A percentile compares a stretch with the other conserved stretches of the same genome.
Conservation (phyloP, 2,113 vertebrate genomes). For the Zosterops japonicus region DNA sequence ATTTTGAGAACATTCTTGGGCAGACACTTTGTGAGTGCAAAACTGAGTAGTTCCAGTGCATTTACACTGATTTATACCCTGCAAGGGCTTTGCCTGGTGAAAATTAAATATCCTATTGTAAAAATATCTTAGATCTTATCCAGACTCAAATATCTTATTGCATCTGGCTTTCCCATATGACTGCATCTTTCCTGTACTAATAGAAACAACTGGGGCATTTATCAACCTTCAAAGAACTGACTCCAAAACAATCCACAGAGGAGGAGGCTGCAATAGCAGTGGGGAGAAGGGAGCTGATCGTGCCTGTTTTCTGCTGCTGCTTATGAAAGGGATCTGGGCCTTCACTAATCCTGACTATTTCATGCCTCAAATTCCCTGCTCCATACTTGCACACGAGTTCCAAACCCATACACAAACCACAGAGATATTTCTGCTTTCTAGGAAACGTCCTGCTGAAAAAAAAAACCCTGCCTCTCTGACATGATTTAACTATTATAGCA, state of each 20-base stretch:
- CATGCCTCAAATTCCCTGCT: constrained; percentile 57
- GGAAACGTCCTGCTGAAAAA: constrained; percentile 32
- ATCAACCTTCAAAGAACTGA: neutral
- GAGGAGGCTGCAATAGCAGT: neutral
- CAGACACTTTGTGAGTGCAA: neutral
- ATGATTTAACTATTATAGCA: constrained; percentile 39
- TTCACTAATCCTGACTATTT: constrained; percentile 47
- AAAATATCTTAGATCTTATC: constrained; percentile 45
- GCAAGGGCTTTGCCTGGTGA: neutral
- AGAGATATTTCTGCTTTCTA: constrained; percentile 46
- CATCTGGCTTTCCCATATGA: constrained; percentile 13
- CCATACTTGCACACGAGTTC: constrained; percentile 32
- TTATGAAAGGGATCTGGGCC: neutral
- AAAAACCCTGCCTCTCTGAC: neutral
- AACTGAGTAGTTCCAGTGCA: neutral
- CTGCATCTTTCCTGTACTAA: constrained; percentile 3
- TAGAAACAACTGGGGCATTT: constrained; percentile 19
- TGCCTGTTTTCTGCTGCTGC: neutral
- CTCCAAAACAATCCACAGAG: neutral
- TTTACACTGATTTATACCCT: constrained; percentile 24
- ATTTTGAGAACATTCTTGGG: constrained; percentile 59
- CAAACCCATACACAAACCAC: constrained; percentile 59
- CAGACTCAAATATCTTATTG: constrained; percentile 7
- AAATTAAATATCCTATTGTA: constrained; percentile 31
- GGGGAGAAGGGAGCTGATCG: neutral